Evolutionary conservation across 2,888 invertebrate genomes (phyloP), one percentile per base, ranked within the genome.

Genomic region (Agonopterix subpropinquella): DNA sequence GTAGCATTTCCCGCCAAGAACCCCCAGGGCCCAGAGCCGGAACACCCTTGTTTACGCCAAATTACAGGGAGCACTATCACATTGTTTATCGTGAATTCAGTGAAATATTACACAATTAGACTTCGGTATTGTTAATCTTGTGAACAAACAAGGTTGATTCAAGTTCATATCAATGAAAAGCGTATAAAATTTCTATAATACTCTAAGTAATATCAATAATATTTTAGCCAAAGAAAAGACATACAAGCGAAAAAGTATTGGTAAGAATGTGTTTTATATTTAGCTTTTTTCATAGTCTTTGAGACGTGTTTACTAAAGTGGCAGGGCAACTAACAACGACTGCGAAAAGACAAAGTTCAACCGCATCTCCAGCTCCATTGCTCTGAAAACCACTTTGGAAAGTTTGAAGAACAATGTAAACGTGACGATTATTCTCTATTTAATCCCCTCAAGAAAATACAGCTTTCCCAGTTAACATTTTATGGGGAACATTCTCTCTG

Each of bases 31-130:
- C 65, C 53, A 55, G 55, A 59, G 66, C 60, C 58, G 59, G 56
- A 55, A 56, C 51, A 53, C 59, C 55, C 58, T 61, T 75, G 69
- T 73, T 72, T 70, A 67, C 67, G 66, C 61, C 62, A 65, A 74
- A 71, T 74, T 71, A 73, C 69, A 56, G 53, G 54, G 54, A 60
- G 61, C 66, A 55, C 49, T 55, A 53, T 58, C 50, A 48, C 47
- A 54, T n/a, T 39, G n/a, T 39, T 7, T 28, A 28, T 28, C 7
- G 28, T 28, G 28, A 28, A 28, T 28, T 28, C 28, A 28, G 28
- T 28, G 28, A 28, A 28, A 28, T 28, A 28, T 5, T 28, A 28
- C 28, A 28, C 28, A 5, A 7, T 28, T 28, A 28, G 28, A 7
- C 28, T 5, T 28, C 28, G 28, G 28, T 28, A 28, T 7, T 28